Conservation (phyloP, 2,797 vertebrate genomes). For the Cynodonichthys magdalenae region DNA sequence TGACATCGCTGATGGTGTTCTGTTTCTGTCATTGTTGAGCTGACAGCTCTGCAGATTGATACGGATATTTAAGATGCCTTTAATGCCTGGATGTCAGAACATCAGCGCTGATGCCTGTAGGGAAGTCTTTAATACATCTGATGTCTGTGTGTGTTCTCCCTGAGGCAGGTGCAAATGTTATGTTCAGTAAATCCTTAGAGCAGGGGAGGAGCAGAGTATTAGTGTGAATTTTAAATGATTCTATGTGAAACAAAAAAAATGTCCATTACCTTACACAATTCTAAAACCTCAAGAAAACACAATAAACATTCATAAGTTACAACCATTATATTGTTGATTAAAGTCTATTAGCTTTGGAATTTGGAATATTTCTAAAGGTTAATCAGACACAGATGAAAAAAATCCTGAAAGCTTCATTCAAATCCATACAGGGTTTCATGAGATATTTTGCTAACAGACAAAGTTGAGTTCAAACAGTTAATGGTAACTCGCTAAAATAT, state of each 20-base stretch:
- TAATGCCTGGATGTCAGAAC: constrained; percentile 74
- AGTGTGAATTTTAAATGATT: constrained; percentile 48
- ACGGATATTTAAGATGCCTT: constrained; percentile 80
- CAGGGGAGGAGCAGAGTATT: constrained; percentile 26
- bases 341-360: no score
- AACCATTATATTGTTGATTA: no score
- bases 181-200: constrained; percentile 50
- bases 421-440: no score
- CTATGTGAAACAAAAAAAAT: constrained; percentile 33
- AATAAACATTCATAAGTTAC: neutral
- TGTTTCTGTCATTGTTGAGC: constrained; percentile 77
- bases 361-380: no score
- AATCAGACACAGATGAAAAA: no score
- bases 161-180: constrained; percentile 55
- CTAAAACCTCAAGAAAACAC: neutral
- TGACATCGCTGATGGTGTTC: constrained; percentile 66
- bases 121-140: constrained; percentile 53
- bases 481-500: no score
- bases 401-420: no score
- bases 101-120: constrained; percentile 51
- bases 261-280: neutral
- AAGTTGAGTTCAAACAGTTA: no score
- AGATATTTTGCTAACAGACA: no score
- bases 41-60: constrained; percentile 82
- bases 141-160: constrained; percentile 38